Conservation (phyloP, 2,797 vertebrate species). For the Acrocephalus scirpaceus region DNA sequence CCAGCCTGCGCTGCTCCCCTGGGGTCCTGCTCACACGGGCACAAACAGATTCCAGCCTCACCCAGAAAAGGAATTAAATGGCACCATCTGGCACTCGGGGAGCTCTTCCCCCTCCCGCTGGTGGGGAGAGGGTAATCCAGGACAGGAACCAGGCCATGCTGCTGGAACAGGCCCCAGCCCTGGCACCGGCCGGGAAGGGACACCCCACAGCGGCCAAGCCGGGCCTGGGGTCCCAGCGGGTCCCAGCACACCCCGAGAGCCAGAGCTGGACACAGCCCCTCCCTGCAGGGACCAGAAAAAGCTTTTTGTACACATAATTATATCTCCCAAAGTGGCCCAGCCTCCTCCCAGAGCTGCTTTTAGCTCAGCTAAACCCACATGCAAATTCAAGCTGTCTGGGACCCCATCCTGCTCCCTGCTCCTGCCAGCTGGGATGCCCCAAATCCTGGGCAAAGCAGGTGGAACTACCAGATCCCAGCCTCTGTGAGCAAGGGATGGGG, state of each 20-base stretch:
- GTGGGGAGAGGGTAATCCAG: not conserved
- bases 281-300: not conserved
- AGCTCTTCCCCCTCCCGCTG: not conserved
- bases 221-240: accelerated
- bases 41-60: not conserved
- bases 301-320: constrained; percentile 20
- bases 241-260: accelerated
- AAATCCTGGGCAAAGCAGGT: not conserved
- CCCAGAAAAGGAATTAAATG: not conserved
- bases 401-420: not conserved
- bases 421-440: not conserved
- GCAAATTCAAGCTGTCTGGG: not conserved
- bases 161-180: not conserved
- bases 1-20: accelerated
- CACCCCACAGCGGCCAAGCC: accelerated
- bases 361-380: not conserved
- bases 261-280: not conserved
- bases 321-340: not conserved
- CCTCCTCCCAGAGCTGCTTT: constrained; percentile 42
- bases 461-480: not conserved
- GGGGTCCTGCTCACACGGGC: not conserved
- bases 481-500: not conserved
- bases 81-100: not conserved
- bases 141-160: not conserved
- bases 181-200: accelerated